Conservation (phyloP, 2,797 vertebrate genomes). For the Clamator glandarius region DNA sequence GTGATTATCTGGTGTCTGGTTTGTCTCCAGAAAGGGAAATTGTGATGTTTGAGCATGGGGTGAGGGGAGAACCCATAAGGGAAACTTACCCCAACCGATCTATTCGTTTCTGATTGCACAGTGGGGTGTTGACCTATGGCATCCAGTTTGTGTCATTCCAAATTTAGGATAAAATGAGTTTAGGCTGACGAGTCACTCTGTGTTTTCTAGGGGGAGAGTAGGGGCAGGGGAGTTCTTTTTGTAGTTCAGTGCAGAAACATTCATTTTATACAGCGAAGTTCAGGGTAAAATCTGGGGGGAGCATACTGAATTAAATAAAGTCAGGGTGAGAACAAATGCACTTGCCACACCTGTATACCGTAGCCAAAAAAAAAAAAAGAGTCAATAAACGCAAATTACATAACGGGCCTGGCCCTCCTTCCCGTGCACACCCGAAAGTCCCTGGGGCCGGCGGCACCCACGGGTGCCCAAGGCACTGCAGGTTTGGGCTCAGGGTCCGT, state of each 20-base stretch:
- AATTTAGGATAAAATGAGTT: constrained; percentile 41
- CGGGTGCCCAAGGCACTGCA: constrained; percentile 56
- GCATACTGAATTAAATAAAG: constrained; percentile 57
- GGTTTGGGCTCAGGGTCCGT: constrained; percentile 21
- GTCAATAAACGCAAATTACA: not conserved
- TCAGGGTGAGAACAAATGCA: constrained; percentile 40
- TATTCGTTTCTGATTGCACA: constrained; percentile 22
- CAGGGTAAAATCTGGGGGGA: not conserved
- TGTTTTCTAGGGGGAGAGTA: not conserved
- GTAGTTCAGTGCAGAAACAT: constrained; percentile 74
- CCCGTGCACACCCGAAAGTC: constrained; percentile 28
- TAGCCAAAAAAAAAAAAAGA: not conserved
- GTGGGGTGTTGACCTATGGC: constrained; percentile 1
- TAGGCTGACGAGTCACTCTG: constrained; percentile 23
- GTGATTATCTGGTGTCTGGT: constrained; percentile 80
- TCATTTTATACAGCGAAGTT: constrained; percentile 68
- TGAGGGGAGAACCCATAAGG: constrained; percentile 19
- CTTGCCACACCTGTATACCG: constrained; percentile 17
- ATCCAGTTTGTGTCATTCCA: not conserved
- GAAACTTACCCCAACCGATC: constrained; percentile 33
- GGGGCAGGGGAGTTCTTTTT: not conserved
- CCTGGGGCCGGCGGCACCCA: not conserved
- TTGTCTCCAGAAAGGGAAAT: constrained; percentile 76
- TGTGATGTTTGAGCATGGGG: constrained; percentile 34
- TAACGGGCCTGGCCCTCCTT: constrained; percentile 5